A percentile compares a stretch with the other conserved stretches of the same genome.
These are phyloP conservation scores for Stenoptilia bipunctidactyla DNA, from an alignment of 2,888 invertebrate species.

Conservation along the genomic window DNA sequence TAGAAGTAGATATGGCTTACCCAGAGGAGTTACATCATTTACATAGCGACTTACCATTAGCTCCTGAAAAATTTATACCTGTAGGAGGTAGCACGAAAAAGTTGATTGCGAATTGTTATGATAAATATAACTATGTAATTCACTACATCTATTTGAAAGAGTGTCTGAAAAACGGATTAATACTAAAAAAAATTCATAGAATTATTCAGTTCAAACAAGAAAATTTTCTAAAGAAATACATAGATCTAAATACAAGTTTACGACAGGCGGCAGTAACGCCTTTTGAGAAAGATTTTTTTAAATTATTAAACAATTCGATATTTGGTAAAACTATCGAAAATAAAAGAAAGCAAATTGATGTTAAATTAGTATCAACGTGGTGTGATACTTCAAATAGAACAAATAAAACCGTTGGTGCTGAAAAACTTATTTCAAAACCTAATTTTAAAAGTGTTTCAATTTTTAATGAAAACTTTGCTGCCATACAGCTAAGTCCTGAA, in stretches of 20 bases:
- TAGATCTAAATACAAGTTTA: conserved; percentile 12
- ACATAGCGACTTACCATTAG: conserved; percentile 7
- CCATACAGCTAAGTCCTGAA: neutral
- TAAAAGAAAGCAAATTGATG: conserved; percentile 4
- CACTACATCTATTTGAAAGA: conserved; percentile 19
- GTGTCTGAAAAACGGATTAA: no score
- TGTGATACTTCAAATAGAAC: conserved; percentile 5
- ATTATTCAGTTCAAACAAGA: no score
- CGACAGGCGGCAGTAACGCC: neutral
- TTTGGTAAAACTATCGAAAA: conserved; percentile 2
- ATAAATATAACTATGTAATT: conserved; percentile 22
- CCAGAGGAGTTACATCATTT: conserved; percentile 10
- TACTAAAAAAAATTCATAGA: no score
- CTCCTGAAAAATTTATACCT: conserved; percentile 11
- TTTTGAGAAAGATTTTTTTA: conserved; percentile 3
- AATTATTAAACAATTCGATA: conserved; percentile 5
- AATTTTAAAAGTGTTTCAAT: conserved; percentile 9
- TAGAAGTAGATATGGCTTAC: conserved; percentile 13
- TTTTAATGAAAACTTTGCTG: conserved; percentile 10
- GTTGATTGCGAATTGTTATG: conserved; percentile 16
- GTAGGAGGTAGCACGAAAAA: conserved; percentile 14
- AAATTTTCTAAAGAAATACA: conserved; percentile 11
- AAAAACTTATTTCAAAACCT: conserved; percentile 4
- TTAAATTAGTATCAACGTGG: conserved; percentile 8
- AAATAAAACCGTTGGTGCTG: conserved; percentile 6